A percentile compares a stretch with the other conserved stretches of the same genome.
phyloP scores from a whole-genome alignment of 1,140 invertebrate species.

The Galendromus occidentalis region DNA sequence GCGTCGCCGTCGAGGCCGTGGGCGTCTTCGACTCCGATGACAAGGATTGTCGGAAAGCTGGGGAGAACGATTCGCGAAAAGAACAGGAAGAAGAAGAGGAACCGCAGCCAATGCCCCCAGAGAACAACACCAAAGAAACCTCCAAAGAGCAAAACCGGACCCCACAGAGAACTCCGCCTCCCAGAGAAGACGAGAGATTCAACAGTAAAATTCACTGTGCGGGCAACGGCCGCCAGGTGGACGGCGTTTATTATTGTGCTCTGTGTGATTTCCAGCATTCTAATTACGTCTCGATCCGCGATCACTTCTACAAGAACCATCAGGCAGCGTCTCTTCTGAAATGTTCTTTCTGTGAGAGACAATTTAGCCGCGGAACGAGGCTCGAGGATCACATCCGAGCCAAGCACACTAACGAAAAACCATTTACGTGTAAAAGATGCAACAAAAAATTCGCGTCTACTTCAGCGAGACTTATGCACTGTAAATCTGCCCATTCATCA shows the following conservation, averaged over 20 bases:
- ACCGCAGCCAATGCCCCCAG: no score
- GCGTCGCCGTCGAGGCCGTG: no score
- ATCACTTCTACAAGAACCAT: not conserved
- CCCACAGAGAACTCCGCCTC: no score
- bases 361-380: not conserved
- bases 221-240: not conserved
- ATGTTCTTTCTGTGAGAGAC: not conserved
- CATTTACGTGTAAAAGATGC: not conserved
- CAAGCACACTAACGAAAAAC: slow-evolving; percentile 4
- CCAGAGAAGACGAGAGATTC: not conserved
- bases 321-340: not conserved
- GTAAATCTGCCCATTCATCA: not conserved
- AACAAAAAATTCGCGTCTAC: not conserved
- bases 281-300: not conserved
- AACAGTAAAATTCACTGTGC: not conserved
- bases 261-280: not conserved
- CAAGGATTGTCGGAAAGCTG: no score
- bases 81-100: no score
- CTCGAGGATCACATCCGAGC: not conserved
- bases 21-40: no score
- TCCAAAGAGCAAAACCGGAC: no score
- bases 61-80: no score
- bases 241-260: not conserved
- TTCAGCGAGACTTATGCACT: not conserved
- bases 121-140: no score